These are phyloP conservation scores for Margaritifera margaritifera DNA, from an alignment of 2,888 invertebrate species.

Conservation along the genomic window DNA sequence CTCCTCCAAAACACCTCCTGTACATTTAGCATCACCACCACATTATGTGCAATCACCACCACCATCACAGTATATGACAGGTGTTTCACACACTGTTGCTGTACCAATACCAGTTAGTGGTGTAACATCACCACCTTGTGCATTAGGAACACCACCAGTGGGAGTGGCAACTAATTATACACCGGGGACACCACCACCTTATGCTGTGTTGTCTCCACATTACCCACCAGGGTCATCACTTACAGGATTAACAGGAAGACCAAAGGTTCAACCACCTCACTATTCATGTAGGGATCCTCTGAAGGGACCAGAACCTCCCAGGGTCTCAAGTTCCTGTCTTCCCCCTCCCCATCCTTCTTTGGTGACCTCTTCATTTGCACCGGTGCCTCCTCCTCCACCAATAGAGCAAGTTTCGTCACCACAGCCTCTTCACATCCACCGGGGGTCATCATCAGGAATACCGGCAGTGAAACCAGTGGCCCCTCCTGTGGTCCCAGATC, in stretches of 20 bases:
- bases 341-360: conserved; percentile 1
- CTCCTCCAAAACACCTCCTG: conserved; percentile 13
- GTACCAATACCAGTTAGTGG: conserved; percentile 11
- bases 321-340: conserved; percentile 1
- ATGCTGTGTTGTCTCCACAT: conserved; percentile 27
- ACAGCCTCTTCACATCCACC: conserved; percentile 17
- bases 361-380: conserved; percentile 3
- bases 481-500: conserved; percentile 28
- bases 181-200: conserved; percentile 22
- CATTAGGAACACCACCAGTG: conserved; percentile 7
- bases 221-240: conserved; percentile 25
- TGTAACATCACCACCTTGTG: conserved; percentile 11
- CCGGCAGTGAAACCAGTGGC: conserved; percentile 29
- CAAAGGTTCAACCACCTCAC: not conserved
- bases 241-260: conserved; percentile 12
- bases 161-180: conserved; percentile 3
- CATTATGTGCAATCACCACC: conserved; percentile 22
- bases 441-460: conserved; percentile 6
- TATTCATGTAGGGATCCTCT: not conserved
- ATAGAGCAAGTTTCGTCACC: conserved; percentile 10
- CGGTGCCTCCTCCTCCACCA: conserved; percentile 30
- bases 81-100: not conserved
- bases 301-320: not conserved
- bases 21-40: conserved; percentile 8
- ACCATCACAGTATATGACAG: conserved; percentile 19